A percentile compares a stretch with the other conserved stretches of the same genome.
Evolutionary conservation across 1,140 invertebrate genomes (phyloP).

Genomic region (Melanaphis sacchari): DNA sequence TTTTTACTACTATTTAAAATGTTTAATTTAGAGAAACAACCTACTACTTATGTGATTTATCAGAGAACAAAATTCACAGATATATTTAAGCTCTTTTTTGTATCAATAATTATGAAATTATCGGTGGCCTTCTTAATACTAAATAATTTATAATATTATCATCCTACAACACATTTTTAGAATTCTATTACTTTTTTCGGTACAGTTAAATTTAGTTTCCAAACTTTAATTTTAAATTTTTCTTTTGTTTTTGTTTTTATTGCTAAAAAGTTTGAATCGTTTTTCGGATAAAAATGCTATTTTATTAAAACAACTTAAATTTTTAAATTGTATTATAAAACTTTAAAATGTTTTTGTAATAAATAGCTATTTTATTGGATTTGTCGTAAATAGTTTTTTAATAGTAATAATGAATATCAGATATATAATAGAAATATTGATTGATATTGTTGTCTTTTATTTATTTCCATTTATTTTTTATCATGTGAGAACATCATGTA

Average conservation of each 20-base stretch:
- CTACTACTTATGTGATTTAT: neutral
- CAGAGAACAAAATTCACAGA: neutral
- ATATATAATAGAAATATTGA: neutral
- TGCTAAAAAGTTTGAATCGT: slow-evolving; percentile 18
- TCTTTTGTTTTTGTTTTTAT: slow-evolving; percentile 34
- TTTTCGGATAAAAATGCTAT: neutral
- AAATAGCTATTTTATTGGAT: neutral
- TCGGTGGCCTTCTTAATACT: neutral
- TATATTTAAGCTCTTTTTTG: slow-evolving; percentile 16
- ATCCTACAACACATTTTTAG: slow-evolving; percentile 6
- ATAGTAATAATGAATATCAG: neutral
- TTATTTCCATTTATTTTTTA: too few relatives aligned
- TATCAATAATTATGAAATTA: neutral
- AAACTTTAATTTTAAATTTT: slow-evolving; percentile 28
- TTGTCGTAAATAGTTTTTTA: neutral
- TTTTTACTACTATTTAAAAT: neutral
- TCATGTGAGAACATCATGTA: too few relatives aligned
- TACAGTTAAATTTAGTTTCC: slow-evolving; percentile 16
- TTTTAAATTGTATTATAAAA: neutral
- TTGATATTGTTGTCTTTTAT: neutral
- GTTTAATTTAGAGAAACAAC: neutral
- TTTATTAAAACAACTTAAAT: neutral
- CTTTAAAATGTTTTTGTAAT: neutral
- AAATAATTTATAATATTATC: slow-evolving; percentile 34
- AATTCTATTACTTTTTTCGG: slow-evolving; percentile 35